These are phyloP conservation scores for Choloepus didactylus DNA, from an alignment of 2,797 vertebrate genomes.

Conservation along the genomic window DNA sequence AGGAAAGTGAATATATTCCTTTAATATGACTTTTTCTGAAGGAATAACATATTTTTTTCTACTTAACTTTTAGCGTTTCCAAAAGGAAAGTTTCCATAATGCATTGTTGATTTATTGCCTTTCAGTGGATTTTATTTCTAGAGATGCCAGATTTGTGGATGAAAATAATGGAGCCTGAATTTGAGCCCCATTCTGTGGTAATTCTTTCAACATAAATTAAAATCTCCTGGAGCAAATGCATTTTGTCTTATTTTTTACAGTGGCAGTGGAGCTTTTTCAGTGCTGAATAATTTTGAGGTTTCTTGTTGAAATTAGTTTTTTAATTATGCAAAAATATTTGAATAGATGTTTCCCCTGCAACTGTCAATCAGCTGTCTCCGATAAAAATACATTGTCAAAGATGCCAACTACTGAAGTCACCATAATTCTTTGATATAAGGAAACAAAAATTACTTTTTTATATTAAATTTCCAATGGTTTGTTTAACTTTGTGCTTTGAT, in stretches of 20 bases:
- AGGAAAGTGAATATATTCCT: neutral
- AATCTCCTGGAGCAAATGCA: neutral
- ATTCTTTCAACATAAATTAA: slow-evolving; percentile 51
- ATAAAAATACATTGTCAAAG: slow-evolving; percentile 11
- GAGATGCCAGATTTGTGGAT: slow-evolving; percentile 15
- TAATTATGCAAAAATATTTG: slow-evolving; percentile 48
- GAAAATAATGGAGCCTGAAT: neutral
- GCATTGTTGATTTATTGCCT: neutral
- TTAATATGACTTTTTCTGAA: neutral
- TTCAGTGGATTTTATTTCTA: slow-evolving; percentile 50
- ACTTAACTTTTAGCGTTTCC: neutral
- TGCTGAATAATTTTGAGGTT: neutral
- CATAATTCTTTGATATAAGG: neutral
- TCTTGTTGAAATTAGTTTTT: slow-evolving; percentile 41
- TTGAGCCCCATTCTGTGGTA: neutral
- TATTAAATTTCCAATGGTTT: neutral
- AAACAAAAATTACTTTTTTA: neutral
- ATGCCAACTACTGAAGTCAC: neutral
- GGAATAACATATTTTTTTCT: neutral
- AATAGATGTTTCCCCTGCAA: slow-evolving; percentile 17
- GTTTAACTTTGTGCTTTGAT: neutral
- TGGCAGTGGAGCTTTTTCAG: neutral
- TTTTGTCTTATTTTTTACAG: slow-evolving; percentile 44
- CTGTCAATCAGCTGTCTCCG: neutral
- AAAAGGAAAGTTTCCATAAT: neutral